Percentiles rank a stretch among this genome's conserved stretches.
Conservation (phyloP, 35 echinoderm and acorn worm species). For the Anneissia japonica region DNA sequence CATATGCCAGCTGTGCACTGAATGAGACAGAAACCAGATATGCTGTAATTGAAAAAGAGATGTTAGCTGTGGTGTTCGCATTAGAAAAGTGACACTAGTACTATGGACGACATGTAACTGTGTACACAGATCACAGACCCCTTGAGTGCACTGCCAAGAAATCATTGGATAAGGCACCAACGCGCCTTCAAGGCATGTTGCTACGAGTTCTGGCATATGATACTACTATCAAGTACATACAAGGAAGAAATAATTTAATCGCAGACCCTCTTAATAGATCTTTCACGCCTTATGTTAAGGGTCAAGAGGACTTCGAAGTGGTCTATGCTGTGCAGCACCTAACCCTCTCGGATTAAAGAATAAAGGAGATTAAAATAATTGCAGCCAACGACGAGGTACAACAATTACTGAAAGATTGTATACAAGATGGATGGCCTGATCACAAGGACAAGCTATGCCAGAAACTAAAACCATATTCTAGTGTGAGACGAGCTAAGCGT, state of each 20-base stretch:
- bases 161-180: constrained; percentile 24
- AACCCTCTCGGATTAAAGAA: neutral
- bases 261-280: constrained; percentile 29
- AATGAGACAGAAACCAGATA: constrained; percentile 20
- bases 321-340: neutral
- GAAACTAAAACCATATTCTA: constrained; percentile 13
- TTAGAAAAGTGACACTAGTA: neutral
- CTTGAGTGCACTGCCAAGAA: constrained; percentile 31
- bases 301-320: neutral
- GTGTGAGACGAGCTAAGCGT: constrained; percentile 24
- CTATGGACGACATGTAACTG: neutral
- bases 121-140: constrained; percentile 41
- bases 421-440: neutral
- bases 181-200: constrained; percentile 43
- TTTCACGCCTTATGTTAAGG: neutral
- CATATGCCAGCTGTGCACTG: neutral
- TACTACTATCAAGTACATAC: constrained; percentile 7
- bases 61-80: neutral
- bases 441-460: neutral
- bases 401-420: neutral
- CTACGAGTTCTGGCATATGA: constrained; percentile 7
- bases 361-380: neutral
- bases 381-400: neutral
- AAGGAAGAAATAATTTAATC: constrained; percentile 17
- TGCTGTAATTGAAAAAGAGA: constrained; percentile 35